Conservation (phyloP, 2,113 vertebrate species). For the Elgaria multicarinata region DNA sequence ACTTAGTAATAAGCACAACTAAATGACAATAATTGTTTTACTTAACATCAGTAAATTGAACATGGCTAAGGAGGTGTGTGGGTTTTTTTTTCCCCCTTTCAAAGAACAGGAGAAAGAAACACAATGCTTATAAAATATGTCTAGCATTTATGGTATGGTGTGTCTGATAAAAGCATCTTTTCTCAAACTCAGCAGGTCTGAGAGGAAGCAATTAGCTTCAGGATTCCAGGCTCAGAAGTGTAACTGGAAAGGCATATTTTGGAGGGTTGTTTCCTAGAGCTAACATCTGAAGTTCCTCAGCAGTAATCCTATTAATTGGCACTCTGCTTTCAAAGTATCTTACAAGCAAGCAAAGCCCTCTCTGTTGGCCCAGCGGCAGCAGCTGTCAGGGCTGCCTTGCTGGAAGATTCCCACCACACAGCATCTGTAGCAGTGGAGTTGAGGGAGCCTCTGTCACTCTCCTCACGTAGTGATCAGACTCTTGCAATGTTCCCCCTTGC, state of each 20-base stretch:
- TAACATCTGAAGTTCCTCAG: constrained; percentile 56
- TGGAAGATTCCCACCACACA: not conserved
- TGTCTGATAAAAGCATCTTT: constrained; percentile 57
- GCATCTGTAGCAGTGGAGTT: not conserved
- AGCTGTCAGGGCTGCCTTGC: not conserved
- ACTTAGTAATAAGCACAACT: constrained; percentile 40
- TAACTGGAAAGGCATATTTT: constrained; percentile 54
- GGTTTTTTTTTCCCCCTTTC: constrained; percentile 16
- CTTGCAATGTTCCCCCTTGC: not conserved
- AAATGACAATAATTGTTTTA: constrained; percentile 57
- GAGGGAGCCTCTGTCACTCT: not conserved
- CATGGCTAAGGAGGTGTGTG: constrained; percentile 21
- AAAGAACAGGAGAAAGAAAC: not conserved
- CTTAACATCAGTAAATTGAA: constrained; percentile 47
- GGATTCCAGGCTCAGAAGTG: constrained; percentile 58
- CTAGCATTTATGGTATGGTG: constrained; percentile 53
- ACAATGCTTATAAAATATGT: constrained; percentile 35
- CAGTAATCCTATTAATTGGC: constrained; percentile 43
- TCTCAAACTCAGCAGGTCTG: constrained; percentile 39
- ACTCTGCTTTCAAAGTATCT: constrained; percentile 1
- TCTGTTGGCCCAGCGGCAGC: not conserved
- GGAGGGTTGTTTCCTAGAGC: constrained; percentile 41
- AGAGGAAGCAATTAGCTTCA: constrained; percentile 64
- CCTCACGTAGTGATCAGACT: no score
- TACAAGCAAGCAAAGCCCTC: not conserved